Base-by-base conservation (phyloP, 2,888 invertebrate genomes). In the Allolobophora icterica region DNA sequence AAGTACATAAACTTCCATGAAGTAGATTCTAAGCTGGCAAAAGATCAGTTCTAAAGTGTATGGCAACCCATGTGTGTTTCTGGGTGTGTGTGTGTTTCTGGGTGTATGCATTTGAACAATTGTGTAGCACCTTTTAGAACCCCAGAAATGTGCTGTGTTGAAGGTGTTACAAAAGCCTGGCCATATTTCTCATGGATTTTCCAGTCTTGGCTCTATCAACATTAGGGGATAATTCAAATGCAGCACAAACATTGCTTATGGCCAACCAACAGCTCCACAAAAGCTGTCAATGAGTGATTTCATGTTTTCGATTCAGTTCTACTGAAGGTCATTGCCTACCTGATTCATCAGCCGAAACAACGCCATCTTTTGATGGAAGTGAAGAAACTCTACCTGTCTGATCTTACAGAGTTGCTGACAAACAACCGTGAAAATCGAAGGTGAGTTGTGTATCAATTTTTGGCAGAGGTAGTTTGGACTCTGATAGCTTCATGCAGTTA, bases 381-480 rank as follows among this genome's bases (percentile, higher is more conserved):
- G 89, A 99, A 99, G 96, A 98, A 98, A 95, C 96, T 98, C 90
- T 99, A 99, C 96, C 96, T 99, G 17, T 98, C 98, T 1, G 99
- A 99, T 95, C 98, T 99, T 97, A 99, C 99, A n/a, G 96, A 98
- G 90, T 96, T 99, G 91, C 99, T 99, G 96, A 98, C 98, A 95
- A 98, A 98, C 95, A 99, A 98, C 95, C 96, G 98, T 30, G 99
- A 99, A 95, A 99, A 99, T 95, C 96, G 99, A 90, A 96, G 99
- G 94, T 95, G 38, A 38, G 21, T 83, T 84, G 3, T 1, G 4
- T 24, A 35, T 42, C 42, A 33, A 24, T n/a, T 42, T 21, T 33
- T 42, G 24, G n/a, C n/a, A n/a, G n/a, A n/a, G n/a, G n/a, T n/a
- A n/a, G n/a, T n/a, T n/a, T n/a, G n/a, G n/a, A n/a, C n/a, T n/a